Percentiles rank a stretch among this genome's conserved stretches.
phyloP scores from a whole-genome alignment of 2,888 invertebrate genomes.

The Ennomos quercinarius region DNA sequence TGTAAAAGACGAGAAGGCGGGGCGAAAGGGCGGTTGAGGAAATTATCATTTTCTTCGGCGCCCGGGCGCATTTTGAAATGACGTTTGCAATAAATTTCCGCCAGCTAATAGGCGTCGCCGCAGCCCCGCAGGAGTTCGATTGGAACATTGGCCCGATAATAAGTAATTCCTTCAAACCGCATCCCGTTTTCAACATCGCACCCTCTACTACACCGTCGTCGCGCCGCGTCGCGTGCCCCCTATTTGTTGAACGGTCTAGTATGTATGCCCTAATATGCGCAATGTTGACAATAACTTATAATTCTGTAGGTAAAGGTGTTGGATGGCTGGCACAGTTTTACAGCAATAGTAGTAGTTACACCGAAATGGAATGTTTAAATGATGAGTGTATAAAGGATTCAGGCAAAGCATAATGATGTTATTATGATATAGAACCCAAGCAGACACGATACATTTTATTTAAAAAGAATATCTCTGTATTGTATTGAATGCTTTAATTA shows the following conservation, averaged over 20 bases:
- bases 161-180: slow-evolving; percentile 74
- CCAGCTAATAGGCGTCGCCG: slow-evolving; percentile 52
- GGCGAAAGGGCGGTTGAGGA: slow-evolving; percentile 49
- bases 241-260: slow-evolving; percentile 47
- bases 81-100: slow-evolving; percentile 82
- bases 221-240: neutral
- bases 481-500: no score
- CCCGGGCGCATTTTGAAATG: slow-evolving; percentile 68
- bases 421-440: no score
- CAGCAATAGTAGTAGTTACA: no score
- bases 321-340: no score
- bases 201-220: slow-evolving; percentile 24
- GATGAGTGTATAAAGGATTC: no score
- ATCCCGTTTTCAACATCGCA: slow-evolving; percentile 52
- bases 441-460: no score
- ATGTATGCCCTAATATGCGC: neutral
- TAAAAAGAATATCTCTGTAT: no score
- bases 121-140: slow-evolving; percentile 61
- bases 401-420: no score
- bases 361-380: no score
- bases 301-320: neutral
- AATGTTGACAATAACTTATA: neutral
- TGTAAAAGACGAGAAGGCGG: slow-evolving; percentile 39
- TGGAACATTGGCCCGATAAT: slow-evolving; percentile 81
- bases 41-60: slow-evolving; percentile 68